Percentiles rank a stretch among this genome's conserved stretches.
Conservation (phyloP, 2,888 invertebrate species). For the Parthenolecanium corni region DNA sequence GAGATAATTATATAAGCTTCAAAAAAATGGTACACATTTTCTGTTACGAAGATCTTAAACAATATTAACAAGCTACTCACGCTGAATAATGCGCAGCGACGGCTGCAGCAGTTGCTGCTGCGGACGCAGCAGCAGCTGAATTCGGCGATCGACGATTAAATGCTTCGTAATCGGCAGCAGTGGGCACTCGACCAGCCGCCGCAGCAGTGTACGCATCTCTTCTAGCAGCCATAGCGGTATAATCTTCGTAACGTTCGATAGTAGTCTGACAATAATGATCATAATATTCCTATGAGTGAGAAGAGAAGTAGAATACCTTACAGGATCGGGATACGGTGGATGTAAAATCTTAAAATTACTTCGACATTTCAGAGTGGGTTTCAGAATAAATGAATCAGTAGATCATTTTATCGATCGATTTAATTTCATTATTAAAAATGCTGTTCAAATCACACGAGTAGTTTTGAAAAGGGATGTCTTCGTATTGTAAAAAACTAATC, state of each 20-base stretch:
- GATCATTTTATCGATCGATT: too few relatives aligned
- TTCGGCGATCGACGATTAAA: constrained; percentile 9
- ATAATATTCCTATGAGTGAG: constrained; percentile 6
- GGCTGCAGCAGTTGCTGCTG: background rate
- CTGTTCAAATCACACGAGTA: too few relatives aligned
- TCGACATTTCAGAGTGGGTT: too few relatives aligned
- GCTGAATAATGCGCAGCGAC: constrained; percentile 11
- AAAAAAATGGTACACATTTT: background rate
- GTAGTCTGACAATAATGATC: constrained; percentile 12
- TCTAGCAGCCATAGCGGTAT: background rate
- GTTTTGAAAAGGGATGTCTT: too few relatives aligned
- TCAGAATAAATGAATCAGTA: too few relatives aligned
- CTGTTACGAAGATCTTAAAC: background rate
- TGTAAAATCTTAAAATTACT: background rate
- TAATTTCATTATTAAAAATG: too few relatives aligned
- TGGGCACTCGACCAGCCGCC: background rate
- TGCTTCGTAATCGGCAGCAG: constrained; percentile 7
- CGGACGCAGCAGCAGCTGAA: constrained; percentile 3
- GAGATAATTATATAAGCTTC: too few relatives aligned
- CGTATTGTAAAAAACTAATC: too few relatives aligned
- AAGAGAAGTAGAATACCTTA: background rate
- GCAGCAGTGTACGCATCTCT: constrained; percentile 6
- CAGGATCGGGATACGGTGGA: background rate
- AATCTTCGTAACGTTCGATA: constrained; percentile 11
- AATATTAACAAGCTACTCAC: background rate